Evolutionary conservation across 1,140 invertebrate genomes (phyloP), one percentile per base, ranked within the genome.

Genomic region (Zaprionus vittiger): DNA sequence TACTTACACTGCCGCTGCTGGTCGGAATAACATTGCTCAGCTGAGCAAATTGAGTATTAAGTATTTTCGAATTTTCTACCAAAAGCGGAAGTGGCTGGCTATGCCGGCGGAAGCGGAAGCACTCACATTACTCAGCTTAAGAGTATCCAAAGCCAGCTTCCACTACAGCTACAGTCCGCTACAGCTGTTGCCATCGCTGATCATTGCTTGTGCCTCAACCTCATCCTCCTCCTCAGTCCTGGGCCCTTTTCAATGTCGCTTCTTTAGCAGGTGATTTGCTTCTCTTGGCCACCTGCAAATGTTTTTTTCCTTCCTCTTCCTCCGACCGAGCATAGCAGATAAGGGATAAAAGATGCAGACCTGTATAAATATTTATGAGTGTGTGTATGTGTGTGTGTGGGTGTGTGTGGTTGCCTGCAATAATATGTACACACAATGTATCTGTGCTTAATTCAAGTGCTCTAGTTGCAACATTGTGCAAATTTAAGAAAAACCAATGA

Each of bases 81-180:
- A 96, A 92, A 96, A 96, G 2, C 96, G 96, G 82, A 93, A 93
- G 65, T 92, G 86, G 61, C 79, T 78, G 55, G 56, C 75, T 65
- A 67, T 52, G 66, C 69, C 73, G 41, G 63, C 79, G 82, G 91
- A 83, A 91, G 60, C 78, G 80, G 83, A 87, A 90, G 84, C 85
- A 90, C 85, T 87, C 81, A 68, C 83, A 86, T 86, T 87, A 82
- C 77, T 83, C 83, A 77, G 70, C 80, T 69, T 61, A 74, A 52
- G 64, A 80, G 83, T 77, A 67, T 80, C 63, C 76, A 62, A 70
- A 62, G 24, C 41, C 44, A 68, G 3, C 20, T n/a, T 47, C 69
- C 59, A 60, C 59, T 69, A 47, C 66, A 28, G 72, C 37, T 4
- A 15, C 15, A 41, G 14, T 44, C 15, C 41, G 41, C 3, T 47